phyloP scores from a whole-genome alignment of 2,797 vertebrate genomes.

The Molossus alvarezi region DNA sequence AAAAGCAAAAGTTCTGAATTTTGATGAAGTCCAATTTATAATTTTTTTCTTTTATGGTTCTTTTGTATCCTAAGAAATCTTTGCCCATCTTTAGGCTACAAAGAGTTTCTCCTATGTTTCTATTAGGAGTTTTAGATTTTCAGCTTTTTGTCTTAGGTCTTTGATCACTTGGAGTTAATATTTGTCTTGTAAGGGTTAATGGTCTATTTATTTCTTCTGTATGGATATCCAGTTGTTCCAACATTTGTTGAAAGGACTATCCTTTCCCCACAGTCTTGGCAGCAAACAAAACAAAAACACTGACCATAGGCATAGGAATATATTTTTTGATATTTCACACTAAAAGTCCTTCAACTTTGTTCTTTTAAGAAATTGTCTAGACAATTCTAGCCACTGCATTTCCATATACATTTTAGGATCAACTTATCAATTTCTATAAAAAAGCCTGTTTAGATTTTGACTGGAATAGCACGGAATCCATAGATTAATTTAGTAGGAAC shows the following conservation, averaged over 20 bases:
- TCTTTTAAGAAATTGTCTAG: slow-evolving; percentile 10
- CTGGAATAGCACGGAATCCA: no score
- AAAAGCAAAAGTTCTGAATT: slow-evolving; percentile 29
- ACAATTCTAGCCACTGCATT: slow-evolving; percentile 26
- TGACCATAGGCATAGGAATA: background rate
- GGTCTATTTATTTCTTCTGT: background rate
- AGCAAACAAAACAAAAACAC: background rate
- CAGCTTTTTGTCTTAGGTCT: slow-evolving; percentile 8
- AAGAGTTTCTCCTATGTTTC: slow-evolving; percentile 47
- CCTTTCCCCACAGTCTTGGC: background rate
- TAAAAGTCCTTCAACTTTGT: background rate
- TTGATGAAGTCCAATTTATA: slow-evolving; percentile 49
- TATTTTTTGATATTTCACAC: slow-evolving; percentile 21
- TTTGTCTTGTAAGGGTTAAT: background rate
- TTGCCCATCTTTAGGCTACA: background rate
- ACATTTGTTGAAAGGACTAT: background rate
- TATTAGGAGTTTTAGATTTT: slow-evolving; percentile 38
- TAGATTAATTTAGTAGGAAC: no score
- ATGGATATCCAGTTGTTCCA: background rate
- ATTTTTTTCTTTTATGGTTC: background rate
- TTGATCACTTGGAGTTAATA: slow-evolving; percentile 60
- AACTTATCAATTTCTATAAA: background rate
- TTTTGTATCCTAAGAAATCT: slow-evolving; percentile 62
- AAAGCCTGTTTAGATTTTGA: no score
- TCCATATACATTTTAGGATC: slow-evolving; percentile 15